phyloP scores from a whole-genome alignment of 2,888 invertebrate species.

The Acanthosoma haemorrhoidale region DNA sequence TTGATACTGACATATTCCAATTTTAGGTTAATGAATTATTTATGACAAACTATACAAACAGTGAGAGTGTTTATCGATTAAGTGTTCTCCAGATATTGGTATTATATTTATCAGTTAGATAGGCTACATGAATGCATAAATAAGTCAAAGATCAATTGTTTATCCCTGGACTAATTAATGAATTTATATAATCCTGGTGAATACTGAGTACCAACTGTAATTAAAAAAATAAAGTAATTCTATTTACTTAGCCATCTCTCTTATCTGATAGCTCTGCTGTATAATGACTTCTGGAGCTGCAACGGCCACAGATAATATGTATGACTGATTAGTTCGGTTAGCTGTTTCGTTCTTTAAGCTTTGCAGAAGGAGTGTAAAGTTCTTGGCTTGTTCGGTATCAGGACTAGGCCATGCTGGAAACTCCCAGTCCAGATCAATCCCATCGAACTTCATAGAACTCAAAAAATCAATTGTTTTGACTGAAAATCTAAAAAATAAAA shows the following conservation, averaged over 20 bases:
- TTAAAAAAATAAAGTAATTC: no score
- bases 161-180: no score
- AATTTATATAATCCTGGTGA: no score
- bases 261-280: conserved; percentile 70
- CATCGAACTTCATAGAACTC: conserved; percentile 57
- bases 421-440: conserved; percentile 80
- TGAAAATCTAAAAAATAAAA: conserved; percentile 50
- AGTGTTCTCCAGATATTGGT: no score
- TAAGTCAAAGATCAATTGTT: no score
- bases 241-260: conserved; percentile 65
- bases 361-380: conserved; percentile 66
- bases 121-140: no score
- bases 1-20: no score
- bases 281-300: conserved; percentile 72
- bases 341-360: conserved; percentile 9
- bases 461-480: conserved; percentile 51
- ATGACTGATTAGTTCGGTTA: conserved; percentile 48
- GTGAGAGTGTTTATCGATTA: no score
- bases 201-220: no score
- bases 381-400: conserved; percentile 57
- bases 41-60: no score
- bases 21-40: no score
- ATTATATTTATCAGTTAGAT: no score
- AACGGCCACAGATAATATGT: conserved; percentile 68
- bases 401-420: conserved; percentile 61